Percentiles rank a stretch among this genome's conserved stretches.
Conservation (phyloP, 23 tunicate species). For the Ciona savignyi region DNA sequence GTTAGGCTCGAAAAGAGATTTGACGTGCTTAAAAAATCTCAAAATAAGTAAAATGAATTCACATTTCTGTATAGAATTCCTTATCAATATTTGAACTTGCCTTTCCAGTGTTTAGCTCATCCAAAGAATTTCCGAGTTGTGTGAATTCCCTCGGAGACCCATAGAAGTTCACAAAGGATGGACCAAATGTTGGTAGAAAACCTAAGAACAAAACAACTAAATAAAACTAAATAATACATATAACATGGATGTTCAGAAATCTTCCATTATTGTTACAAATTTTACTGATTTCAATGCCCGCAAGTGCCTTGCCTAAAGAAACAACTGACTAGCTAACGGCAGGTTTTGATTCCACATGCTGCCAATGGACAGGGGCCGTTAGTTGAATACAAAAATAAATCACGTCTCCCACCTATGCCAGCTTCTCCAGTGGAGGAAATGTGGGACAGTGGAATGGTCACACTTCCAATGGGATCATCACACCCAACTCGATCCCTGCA, state of each 20-base stretch:
- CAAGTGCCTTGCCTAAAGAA: too few species aligned
- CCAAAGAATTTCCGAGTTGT: conserved; percentile 54
- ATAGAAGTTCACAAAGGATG: conserved; percentile 81
- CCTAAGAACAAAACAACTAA: too few species aligned
- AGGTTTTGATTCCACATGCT: conserved; percentile 38
- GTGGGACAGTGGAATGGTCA: conserved; percentile 57
- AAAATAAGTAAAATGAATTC: too few species aligned
- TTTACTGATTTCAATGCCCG: too few species aligned
- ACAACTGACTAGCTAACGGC: not conserved
- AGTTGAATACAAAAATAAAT: too few species aligned
- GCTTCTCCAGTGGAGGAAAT: conserved; percentile 95
- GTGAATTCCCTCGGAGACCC: conserved; percentile 91
- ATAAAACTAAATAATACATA: not conserved
- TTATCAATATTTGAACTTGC: too few species aligned
- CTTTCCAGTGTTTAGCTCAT: conserved; percentile 67
- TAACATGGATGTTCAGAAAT: too few species aligned
- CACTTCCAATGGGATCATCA: conserved; percentile 76
- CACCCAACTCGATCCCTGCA: conserved; percentile 85
- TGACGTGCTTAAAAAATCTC: too few species aligned
- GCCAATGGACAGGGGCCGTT: too few species aligned
- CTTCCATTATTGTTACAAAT: too few species aligned
- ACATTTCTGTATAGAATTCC: too few species aligned
- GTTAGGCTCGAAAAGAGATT: too few species aligned
- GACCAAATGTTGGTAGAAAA: conserved; percentile 89
- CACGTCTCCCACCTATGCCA: conserved; percentile 59